Evolutionary conservation across 1,140 invertebrate genomes (phyloP).

Genomic region (Drosophila ironensis): DNA sequence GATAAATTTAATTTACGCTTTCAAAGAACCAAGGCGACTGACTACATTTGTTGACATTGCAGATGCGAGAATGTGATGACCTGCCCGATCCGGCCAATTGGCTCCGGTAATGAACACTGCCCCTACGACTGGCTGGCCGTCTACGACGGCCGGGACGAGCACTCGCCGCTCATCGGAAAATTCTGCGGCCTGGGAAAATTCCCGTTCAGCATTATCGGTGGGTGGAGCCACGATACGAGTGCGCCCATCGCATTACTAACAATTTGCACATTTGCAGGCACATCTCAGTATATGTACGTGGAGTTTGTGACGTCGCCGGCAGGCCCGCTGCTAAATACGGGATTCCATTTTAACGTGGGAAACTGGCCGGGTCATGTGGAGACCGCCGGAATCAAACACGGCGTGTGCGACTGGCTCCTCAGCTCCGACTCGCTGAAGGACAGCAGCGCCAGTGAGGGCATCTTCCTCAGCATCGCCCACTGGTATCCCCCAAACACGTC

Average conservation of each 20-base stretch:
- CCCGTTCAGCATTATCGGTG: slow-evolving; percentile 94
- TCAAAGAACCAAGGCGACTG: neutral
- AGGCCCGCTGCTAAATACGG: slow-evolving; percentile 93
- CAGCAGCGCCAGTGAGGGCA: slow-evolving; percentile 90
- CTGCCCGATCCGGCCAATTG: slow-evolving; percentile 94
- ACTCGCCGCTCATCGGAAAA: slow-evolving; percentile 92
- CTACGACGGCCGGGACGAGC: slow-evolving; percentile 94
- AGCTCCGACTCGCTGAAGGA: slow-evolving; percentile 90
- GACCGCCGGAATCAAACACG: slow-evolving; percentile 91
- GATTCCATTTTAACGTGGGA: slow-evolving; percentile 96
- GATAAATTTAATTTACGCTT: slow-evolving; percentile 46
- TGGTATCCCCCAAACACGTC: slow-evolving; percentile 96
- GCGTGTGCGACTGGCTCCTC: slow-evolving; percentile 93
- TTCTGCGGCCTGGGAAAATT: slow-evolving; percentile 97
- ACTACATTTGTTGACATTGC: slow-evolving; percentile 8
- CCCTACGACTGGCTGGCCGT: slow-evolving; percentile 95
- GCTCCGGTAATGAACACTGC: slow-evolving; percentile 92
- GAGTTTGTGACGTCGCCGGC: slow-evolving; percentile 95
- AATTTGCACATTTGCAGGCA: slow-evolving; percentile 82
- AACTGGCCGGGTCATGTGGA: slow-evolving; percentile 96
- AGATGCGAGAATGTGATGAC: slow-evolving; percentile 96
- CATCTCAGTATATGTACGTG: slow-evolving; percentile 93
- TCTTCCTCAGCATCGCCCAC: slow-evolving; percentile 94
- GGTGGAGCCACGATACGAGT: slow-evolving; percentile 14
- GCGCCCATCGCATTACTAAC: neutral